phyloP scores from a whole-genome alignment of 2,888 invertebrate species.

The Periphyllus acericola region DNA sequence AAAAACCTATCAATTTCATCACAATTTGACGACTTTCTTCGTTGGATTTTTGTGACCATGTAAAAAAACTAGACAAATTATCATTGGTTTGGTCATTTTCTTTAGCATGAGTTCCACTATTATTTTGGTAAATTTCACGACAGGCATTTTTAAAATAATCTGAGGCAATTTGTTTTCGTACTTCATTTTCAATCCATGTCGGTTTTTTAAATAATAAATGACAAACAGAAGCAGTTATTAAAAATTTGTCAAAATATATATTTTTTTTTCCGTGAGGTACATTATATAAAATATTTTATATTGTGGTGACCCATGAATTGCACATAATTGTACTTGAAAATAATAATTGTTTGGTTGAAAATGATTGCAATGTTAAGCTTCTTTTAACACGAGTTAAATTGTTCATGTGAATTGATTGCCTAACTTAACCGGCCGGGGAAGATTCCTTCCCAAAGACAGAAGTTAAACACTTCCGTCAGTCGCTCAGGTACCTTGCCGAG shows the following conservation, averaged over 20 bases:
- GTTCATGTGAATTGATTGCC: too few species aligned
- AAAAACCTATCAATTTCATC: slow-evolving; percentile 25
- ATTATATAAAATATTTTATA: too few species aligned
- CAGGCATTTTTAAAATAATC: slow-evolving; percentile 36
- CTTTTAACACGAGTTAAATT: too few species aligned
- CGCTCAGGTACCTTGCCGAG: too few species aligned
- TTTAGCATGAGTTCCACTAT: background rate
- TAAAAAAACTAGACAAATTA: slow-evolving; percentile 25
- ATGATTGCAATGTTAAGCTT: too few species aligned
- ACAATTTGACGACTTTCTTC: background rate
- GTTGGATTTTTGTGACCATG: slow-evolving; percentile 10
- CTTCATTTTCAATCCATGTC: background rate
- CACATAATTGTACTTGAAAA: too few species aligned
- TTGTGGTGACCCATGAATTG: too few species aligned
- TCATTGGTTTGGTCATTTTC: slow-evolving; percentile 1
- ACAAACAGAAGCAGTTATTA: slow-evolving; percentile 1
- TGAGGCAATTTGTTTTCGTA: slow-evolving; percentile 14
- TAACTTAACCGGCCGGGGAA: too few species aligned
- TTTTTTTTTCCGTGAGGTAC: too few species aligned
- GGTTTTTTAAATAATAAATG: background rate
- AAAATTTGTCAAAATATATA: slow-evolving; percentile 7
- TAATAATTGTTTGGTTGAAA: too few species aligned
- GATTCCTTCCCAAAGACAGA: too few species aligned
- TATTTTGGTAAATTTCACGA: background rate
- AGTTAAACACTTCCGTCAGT: too few species aligned